phyloP scores from a whole-genome alignment of 2,113 vertebrate genomes.

The Perca fluviatilis region DNA sequence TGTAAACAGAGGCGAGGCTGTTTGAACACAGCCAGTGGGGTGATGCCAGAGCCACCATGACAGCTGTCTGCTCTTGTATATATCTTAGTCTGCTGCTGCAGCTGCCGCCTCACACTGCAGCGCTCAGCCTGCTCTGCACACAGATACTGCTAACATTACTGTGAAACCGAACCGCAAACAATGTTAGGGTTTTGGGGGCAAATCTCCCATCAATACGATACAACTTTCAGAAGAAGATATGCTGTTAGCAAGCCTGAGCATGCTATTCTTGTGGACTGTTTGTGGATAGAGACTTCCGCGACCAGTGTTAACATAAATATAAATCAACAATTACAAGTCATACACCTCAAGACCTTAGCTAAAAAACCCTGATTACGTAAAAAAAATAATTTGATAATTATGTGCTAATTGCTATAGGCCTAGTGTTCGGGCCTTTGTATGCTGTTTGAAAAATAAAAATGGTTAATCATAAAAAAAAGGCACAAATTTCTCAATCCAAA shows the following conservation, averaged over 20 bases:
- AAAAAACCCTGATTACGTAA: too few relatives aligned
- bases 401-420: too few relatives aligned
- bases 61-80: constrained; percentile 67
- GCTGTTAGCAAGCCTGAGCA: too few relatives aligned
- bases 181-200: background rate
- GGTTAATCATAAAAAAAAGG: constrained; percentile 30
- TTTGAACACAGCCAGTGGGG: constrained; percentile 9
- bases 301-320: too few relatives aligned
- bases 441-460: too few relatives aligned
- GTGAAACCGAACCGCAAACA: background rate
- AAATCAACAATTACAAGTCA: too few relatives aligned
- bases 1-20: constrained; percentile 36
- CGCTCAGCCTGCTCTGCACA: constrained; percentile 14
- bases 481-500: constrained; percentile 26
- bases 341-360: too few relatives aligned
- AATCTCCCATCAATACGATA: background rate
- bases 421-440: too few relatives aligned
- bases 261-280: too few relatives aligned
- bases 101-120: constrained; percentile 18
- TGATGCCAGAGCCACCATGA: constrained; percentile 53
- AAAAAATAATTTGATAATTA: too few relatives aligned
- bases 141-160: background rate
- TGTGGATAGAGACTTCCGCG: too few relatives aligned
- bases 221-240: too few relatives aligned
- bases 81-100: constrained; percentile 26